Evolutionary conservation across 1,140 invertebrate genomes (phyloP).

Genomic region (Hesperophylax magnus): DNA sequence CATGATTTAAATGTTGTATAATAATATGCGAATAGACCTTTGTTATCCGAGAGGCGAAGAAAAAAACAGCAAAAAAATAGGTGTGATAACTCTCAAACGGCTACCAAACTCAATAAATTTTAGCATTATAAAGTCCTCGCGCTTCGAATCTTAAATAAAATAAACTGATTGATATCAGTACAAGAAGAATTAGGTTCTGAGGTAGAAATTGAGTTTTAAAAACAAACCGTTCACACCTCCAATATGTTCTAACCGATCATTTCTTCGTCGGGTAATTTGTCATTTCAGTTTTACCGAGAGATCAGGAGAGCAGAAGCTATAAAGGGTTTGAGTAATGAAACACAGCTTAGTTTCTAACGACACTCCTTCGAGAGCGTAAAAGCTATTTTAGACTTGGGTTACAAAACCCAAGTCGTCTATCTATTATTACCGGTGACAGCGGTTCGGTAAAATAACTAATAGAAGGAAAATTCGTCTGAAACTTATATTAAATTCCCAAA

Average conservation of each 20-base stretch:
- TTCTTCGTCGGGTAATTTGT: constrained; percentile 42
- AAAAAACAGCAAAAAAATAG: no score
- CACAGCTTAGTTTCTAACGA: constrained; percentile 46
- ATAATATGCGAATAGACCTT: no score
- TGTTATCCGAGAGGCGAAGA: no score
- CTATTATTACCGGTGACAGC: constrained; percentile 20
- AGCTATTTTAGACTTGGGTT: constrained; percentile 31
- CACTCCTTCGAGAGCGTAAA: constrained; percentile 8
- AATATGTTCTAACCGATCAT: constrained; percentile 21
- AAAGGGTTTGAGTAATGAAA: constrained; percentile 28
- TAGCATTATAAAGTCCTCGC: no score
- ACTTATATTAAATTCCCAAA: no score
- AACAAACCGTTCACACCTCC: neutral
- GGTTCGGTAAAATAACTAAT: neutral
- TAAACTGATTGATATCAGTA: no score
- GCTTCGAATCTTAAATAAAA: no score
- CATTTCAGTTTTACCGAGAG: constrained; percentile 20
- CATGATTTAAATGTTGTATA: neutral
- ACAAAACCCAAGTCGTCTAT: constrained; percentile 28
- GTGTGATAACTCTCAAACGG: no score
- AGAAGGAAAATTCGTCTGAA: no score
- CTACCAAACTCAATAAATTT: no score
- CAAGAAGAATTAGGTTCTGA: no score
- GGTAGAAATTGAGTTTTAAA: neutral
- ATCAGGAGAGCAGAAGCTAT: constrained; percentile 13